phyloP scores from a whole-genome alignment of 2,113 vertebrate species.

The Hemiprocne comata region DNA sequence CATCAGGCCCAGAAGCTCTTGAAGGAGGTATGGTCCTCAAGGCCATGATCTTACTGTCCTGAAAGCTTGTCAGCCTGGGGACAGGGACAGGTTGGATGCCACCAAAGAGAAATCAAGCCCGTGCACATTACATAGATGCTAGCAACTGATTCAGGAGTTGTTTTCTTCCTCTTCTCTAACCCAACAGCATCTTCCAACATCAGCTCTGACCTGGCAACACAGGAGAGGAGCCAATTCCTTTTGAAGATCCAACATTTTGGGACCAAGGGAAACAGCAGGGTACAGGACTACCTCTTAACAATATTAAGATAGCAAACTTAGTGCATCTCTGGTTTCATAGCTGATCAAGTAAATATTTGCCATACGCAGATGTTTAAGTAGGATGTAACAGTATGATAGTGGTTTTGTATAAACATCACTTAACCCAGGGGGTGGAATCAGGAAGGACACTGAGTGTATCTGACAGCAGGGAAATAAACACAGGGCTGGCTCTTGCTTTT shows the following conservation, averaged over 20 bases:
- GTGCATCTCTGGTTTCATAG: background rate
- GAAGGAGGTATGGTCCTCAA: background rate
- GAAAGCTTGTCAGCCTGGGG: background rate
- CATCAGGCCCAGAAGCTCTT: background rate
- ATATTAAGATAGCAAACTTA: background rate
- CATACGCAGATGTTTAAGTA: background rate
- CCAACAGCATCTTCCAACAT: background rate
- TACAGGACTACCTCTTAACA: background rate
- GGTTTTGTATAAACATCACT: background rate
- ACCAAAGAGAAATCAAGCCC: background rate
- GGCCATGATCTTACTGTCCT: background rate
- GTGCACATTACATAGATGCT: background rate
- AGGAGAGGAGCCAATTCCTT: background rate
- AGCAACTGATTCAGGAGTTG: background rate
- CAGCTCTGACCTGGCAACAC: background rate
- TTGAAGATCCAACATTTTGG: background rate
- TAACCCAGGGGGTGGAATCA: background rate
- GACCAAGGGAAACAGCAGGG: background rate
- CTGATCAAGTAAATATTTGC: constrained; percentile 9
- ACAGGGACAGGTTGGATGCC: background rate
- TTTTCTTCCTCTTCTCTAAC: background rate
- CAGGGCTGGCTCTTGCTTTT: background rate
- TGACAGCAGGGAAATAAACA: background rate
- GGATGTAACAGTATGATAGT: background rate
- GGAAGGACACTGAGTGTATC: background rate